These are phyloP conservation scores for Stegophylla sp. DNA, from an alignment of 2,888 invertebrate species.

Conservation along the genomic window DNA sequence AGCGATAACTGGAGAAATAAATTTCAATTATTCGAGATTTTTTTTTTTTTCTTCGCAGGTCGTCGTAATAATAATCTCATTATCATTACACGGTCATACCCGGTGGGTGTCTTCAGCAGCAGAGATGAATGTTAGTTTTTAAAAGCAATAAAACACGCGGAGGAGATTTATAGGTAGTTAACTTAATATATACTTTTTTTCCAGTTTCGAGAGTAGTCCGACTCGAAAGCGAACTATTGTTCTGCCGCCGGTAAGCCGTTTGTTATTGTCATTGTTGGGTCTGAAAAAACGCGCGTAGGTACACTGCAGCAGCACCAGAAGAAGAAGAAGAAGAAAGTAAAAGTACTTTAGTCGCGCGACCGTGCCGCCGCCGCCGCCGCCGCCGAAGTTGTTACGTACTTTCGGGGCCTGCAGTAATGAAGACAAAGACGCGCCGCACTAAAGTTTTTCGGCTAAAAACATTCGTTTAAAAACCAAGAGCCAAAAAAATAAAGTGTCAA, in stretches of 20 bases:
- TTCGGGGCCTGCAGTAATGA: constrained; percentile 52
- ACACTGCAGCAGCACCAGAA: not conserved
- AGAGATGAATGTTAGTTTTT: constrained; percentile 31
- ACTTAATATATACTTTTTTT: constrained; percentile 29
- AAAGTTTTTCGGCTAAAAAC: constrained; percentile 43
- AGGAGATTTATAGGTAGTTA: constrained; percentile 49
- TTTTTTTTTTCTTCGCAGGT: too few relatives aligned
- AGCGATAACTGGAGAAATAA: not conserved
- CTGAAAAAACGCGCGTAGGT: constrained; percentile 6
- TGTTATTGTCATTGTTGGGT: constrained; percentile 51
- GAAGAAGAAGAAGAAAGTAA: constrained; percentile 36
- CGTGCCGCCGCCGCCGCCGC: not conserved
- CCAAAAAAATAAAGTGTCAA: constrained; percentile 14
- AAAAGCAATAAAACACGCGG: constrained; percentile 48
- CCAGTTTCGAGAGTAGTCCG: constrained; percentile 17
- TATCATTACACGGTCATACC: constrained; percentile 2
- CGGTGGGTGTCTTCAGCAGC: too few relatives aligned
- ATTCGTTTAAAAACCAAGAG: constrained; percentile 26
- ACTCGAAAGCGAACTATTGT: constrained; percentile 43
- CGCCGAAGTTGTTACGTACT: constrained; percentile 21
- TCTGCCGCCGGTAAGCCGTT: constrained; percentile 37
- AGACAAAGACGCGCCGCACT: constrained; percentile 34
- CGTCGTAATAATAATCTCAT: not conserved
- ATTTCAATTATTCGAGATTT: constrained; percentile 19
- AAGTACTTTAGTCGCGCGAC: constrained; percentile 50